phyloP scores from a whole-genome alignment of 1,140 invertebrate species.

The Daktulosphaira vitifoliae region DNA sequence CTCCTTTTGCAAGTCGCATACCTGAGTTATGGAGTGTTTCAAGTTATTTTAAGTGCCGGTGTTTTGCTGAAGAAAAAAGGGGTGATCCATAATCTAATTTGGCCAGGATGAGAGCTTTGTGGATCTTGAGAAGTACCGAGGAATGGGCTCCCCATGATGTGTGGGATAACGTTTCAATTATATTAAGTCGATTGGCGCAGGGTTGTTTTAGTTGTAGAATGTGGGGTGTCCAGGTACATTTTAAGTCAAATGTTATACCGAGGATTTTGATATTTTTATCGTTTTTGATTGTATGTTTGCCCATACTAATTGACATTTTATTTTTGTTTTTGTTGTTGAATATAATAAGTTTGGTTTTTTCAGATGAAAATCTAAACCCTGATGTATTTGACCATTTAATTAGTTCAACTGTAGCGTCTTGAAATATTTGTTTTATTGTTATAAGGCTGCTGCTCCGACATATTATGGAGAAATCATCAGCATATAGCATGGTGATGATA shows the following conservation, averaged over 20 bases:
- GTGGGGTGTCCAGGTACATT: background rate
- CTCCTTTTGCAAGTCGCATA: background rate
- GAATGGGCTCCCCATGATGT: conserved; percentile 11
- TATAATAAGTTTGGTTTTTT: conserved; percentile 1
- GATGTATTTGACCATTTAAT: background rate
- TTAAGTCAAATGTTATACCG: background rate
- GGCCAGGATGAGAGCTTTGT: background rate
- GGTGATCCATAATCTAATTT: too few relatives aligned
- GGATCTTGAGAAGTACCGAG: background rate
- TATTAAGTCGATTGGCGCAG: background rate
- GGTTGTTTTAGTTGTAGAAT: background rate
- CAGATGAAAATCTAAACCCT: background rate
- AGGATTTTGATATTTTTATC: conserved; percentile 4
- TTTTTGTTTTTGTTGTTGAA: conserved; percentile 8
- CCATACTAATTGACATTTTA: background rate
- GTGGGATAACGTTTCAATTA: background rate
- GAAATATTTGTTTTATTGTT: background rate
- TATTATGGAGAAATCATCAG: background rate
- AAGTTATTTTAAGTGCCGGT: background rate
- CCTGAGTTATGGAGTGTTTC: background rate
- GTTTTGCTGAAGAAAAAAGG: background rate
- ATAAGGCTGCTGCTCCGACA: background rate
- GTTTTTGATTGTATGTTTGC: background rate
- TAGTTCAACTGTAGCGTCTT: background rate
- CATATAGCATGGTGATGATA: conserved; percentile 2